Percentiles rank a stretch among this genome's conserved stretches.
Evolutionary conservation across 2,797 vertebrate species (phyloP).

Genomic region (Simalia tracyae): DNA sequence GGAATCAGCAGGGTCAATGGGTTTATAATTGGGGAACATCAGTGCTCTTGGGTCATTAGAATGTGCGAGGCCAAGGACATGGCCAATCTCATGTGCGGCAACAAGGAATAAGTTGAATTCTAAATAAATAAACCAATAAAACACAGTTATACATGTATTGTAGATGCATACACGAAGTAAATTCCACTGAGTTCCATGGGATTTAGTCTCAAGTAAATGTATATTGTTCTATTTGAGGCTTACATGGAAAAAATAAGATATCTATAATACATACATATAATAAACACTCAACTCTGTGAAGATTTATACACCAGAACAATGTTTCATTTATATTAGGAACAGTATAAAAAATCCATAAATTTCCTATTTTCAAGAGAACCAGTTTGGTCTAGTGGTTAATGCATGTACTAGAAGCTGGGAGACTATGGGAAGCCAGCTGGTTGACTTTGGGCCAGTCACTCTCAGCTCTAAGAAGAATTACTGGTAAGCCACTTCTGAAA

Average conservation of each 20-base stretch:
- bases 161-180: neutral
- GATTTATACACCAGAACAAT: neutral
- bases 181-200: neutral
- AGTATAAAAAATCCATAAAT: too few species aligned
- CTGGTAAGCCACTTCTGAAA: neutral
- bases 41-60: constrained; percentile 76
- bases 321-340: neutral
- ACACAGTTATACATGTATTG: neutral
- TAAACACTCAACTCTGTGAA: neutral
- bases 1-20: constrained; percentile 65
- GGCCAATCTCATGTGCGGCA: constrained; percentile 85
- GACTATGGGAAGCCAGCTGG: neutral
- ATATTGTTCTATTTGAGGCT: neutral
- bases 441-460: neutral
- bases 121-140: constrained; percentile 56
- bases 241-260: neutral
- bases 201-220: neutral
- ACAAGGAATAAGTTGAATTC: constrained; percentile 82
- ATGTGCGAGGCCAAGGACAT: constrained; percentile 81
- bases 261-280: neutral
- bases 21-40: constrained; percentile 82
- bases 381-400: neutral
- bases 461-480: neutral
- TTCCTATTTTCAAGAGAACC: neutral
- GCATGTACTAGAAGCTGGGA: neutral